Evolutionary conservation across 2,797 vertebrate genomes (phyloP), one percentile per base, ranked within the genome.

Genomic region (Tolypeutes matacus): DNA sequence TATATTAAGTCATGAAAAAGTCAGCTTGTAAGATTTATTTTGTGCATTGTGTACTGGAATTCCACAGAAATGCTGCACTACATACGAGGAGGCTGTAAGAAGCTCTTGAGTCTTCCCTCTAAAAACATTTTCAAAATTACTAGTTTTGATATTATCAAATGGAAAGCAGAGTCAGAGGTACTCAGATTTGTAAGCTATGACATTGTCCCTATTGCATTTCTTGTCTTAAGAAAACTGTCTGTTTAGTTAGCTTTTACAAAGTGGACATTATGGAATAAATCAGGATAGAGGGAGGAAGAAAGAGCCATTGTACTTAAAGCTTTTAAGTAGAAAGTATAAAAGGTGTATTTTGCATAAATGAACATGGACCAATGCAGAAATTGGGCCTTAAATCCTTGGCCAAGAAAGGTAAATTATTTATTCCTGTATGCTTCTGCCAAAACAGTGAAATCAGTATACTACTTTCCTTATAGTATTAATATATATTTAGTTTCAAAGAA

Each of bases 161-260:
- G 56, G 87, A 86, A 76, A 82, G 42, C 39, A 62, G 72, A 93
- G 3, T 73, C 73, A 39, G 21, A 75, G 89, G 89, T 83, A 60
- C 80, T 76, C 72, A 94, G 2, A 34, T 60, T 83, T 89, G 36
- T 76, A 91, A 69, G 75, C 21, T 73, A 18, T n/a, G 64, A 56
- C 36, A 92, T 21, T 80, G 11, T 17, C 78, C 31, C 14, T 72
- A 36, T 46, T 80, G 23, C 56, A 39, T 87, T 95, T 89, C 39
- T 92, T 96, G 17, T 84, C 58, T 90, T 75, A 73, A 72, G 81
- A 92, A 90, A 94, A 85, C 39, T 6, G 21, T 51, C 56, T 93
- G 14, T 95, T 89, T 51, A 85, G 90, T 49, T 90, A 76, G 17
- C 78, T 90, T 94, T 87, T 70, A 39, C 56, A n/a, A 42, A 69